Base-by-base conservation (phyloP, 2,113 vertebrate species). In the Alligator sinensis region DNA sequence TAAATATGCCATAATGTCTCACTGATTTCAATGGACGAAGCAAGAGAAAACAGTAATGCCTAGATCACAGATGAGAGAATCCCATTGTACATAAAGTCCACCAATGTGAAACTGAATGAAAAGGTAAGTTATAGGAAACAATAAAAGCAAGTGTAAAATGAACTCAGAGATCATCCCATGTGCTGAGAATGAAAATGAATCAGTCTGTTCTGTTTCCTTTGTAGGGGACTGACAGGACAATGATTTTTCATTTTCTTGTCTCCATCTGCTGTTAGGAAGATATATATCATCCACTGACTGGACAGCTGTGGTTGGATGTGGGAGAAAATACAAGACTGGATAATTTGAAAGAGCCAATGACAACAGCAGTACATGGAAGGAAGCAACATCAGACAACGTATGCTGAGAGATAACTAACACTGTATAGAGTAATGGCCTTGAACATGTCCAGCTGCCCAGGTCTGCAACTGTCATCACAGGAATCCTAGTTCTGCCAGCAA, bases 51-150 rank as follows among this genome's bases (percentile, higher is more conserved):
- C 61, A 64, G 62, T 7, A 59, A 74, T 8, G 24, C n/a, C 75
- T 70, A 74, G 91, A 80, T 60, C 76, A 34, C 66, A 22, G 60
- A 90, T 80, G 60, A 74, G 60, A 95, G 14, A 88, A 88, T 72
- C 68, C 11, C 38, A 38, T 6, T 2, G 7, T 6, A 85, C 6
- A 0, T 34, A 90, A 25, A 77, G 57, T 59, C 9, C 16, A 61
- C n/a, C 28, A 66, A 2, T 60, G 12, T 27, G 90, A 90, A 92
- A 82, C 28, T 34, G n/a, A 24, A 58, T 72, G 77, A 7, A 72
- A 88, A 79, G 76, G 5, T 9, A 17, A 13, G 24, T n/a, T 82
- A 57, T 28, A 82, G 72, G 1, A 88, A 87, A 12, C 57, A 95
- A 62, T 14, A 59, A 9, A 83, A 27, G 2, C 0, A 0, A 6